These are phyloP conservation scores for Enteromius unitaeniatus DNA, from an alignment of 2,797 vertebrate species.

Conservation along the genomic window DNA sequence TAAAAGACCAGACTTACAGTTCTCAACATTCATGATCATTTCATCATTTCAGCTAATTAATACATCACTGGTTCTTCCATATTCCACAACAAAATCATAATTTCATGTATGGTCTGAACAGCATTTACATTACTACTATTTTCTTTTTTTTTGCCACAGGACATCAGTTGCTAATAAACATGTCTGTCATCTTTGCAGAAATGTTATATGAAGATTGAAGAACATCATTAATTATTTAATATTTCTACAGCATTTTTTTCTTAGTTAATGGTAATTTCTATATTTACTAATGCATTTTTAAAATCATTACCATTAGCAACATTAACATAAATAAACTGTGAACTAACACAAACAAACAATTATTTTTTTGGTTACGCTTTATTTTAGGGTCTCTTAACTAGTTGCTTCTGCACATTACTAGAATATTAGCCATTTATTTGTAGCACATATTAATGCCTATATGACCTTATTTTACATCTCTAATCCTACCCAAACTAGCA, in stretches of 20 bases:
- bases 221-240: not conserved
- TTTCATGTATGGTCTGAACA: not conserved
- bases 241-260: too few relatives aligned
- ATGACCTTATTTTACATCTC: too few relatives aligned
- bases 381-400: too few relatives aligned
- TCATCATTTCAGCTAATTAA: not conserved
- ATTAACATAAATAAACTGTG: not conserved
- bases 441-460: too few relatives aligned
- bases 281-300: not conserved
- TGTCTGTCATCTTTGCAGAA: not conserved
- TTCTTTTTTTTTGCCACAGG: not conserved
- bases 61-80: not conserved
- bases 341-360: not conserved
- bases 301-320: not conserved
- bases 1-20: not conserved
- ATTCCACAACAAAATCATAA: not conserved
- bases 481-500: too few relatives aligned
- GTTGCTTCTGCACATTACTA: too few relatives aligned
- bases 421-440: too few relatives aligned
- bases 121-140: not conserved
- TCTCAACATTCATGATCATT: not conserved
- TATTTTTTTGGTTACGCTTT: too few relatives aligned
- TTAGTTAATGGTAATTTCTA: not conserved
- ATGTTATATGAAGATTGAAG: not conserved
- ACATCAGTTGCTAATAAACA: not conserved